Percentiles rank a stretch among this genome's conserved stretches.
phyloP scores from a whole-genome alignment of 2,888 invertebrate species.

The Catocala sponsa region DNA sequence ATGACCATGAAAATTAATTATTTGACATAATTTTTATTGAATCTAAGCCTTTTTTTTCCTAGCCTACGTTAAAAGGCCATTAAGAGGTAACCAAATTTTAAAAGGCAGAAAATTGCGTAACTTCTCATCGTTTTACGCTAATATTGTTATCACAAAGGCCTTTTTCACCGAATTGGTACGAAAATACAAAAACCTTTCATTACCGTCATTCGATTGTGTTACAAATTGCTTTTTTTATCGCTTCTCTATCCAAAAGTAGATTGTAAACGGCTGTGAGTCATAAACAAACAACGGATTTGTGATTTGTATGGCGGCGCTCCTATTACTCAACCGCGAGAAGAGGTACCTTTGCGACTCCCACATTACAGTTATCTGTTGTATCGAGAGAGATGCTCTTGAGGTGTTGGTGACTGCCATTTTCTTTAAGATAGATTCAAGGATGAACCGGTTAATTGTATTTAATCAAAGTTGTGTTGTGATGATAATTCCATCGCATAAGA shows the following conservation, averaged over 20 bases:
- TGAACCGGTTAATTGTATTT: too few relatives aligned
- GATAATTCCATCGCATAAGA: too few relatives aligned
- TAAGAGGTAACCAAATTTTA: neutral
- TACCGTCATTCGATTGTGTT: slow-evolving; percentile 31
- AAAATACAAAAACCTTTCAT: slow-evolving; percentile 39
- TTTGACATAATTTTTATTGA: neutral
- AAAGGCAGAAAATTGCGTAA: slow-evolving; percentile 20
- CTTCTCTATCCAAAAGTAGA: slow-evolving; percentile 29
- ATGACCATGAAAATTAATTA: too few relatives aligned
- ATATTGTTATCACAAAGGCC: slow-evolving; percentile 23
- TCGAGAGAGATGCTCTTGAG: too few relatives aligned
- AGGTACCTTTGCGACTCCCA: too few relatives aligned
- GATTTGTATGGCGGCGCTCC: slow-evolving; percentile 15
- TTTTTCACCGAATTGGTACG: slow-evolving; percentile 19
- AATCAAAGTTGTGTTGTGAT: too few relatives aligned
- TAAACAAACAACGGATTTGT: slow-evolving; percentile 18
- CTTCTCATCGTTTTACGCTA: slow-evolving; percentile 6
- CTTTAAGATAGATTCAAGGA: too few relatives aligned
- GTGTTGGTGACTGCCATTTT: too few relatives aligned
- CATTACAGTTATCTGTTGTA: too few relatives aligned
- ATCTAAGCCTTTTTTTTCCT: neutral
- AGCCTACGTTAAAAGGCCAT: neutral
- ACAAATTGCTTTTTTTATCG: slow-evolving; percentile 45
- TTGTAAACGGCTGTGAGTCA: slow-evolving; percentile 40
- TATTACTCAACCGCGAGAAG: neutral